Base-by-base conservation (phyloP, 2,888 invertebrate species). In the Eucera pruinosa region DNA sequence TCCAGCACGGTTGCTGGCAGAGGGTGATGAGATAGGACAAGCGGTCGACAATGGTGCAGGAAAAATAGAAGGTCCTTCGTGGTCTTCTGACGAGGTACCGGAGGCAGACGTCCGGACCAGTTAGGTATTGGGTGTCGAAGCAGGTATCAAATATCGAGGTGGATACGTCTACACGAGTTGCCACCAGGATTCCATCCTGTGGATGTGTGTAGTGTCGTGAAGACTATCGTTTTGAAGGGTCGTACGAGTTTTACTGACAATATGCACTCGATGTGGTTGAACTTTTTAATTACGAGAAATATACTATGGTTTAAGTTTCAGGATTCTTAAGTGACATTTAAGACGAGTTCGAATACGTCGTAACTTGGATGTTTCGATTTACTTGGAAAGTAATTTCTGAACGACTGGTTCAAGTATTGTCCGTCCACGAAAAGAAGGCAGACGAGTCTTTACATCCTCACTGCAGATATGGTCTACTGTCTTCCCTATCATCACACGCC, bases 41-140 rank as follows among this genome's bases (percentile, higher is more conserved):
- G 73, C 74, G 54, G 66, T 68, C 81, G 72, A 82, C 75, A 82
- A 75, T 78, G 72, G 55, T n/a, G 50, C 20, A 48, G 48, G 50
- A 13, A 76, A 84, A 80, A 78, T 70, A 68, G 61, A 79, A 57
- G 47, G 48, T 33, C 41, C 18, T 11, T 20, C 41, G 48, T 41
- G 65, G 67, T 64, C 60, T 75, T 68, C 54, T 66, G 68, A 48
- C 57, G n/a, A 30, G 62, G 55, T 43, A 67, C 30, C 60, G 30
- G 66, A 58, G 73, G 73, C 73, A 79, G 67, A 61, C 78, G 75
- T 83, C 77, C 85, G 81, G 72, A 77, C 84, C 80, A 85, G 84
- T 86, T 85, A 82, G 61, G 78, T 86, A 86, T 86, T 81, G 80
- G 74, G 81, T 86, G 77, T 84, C 86, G 81, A 84, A 80, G 72